A percentile compares a stretch with the other conserved stretches of the same genome.
Evolutionary conservation across 2,113 vertebrate genomes (phyloP).

Genomic region (Plecotus auritus): DNA sequence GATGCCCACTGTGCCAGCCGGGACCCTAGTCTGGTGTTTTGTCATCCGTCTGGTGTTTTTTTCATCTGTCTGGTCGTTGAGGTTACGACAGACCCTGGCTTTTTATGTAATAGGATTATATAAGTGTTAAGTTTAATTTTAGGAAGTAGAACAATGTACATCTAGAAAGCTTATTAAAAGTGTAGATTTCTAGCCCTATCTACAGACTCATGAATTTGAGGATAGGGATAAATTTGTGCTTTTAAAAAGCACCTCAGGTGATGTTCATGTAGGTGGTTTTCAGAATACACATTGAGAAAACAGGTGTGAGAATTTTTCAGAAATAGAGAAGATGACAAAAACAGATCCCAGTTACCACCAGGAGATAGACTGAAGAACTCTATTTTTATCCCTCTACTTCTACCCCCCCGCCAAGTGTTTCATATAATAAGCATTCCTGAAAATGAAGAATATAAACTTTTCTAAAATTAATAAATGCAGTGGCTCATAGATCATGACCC

Average conservation of each 20-base stretch:
- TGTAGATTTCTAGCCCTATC: background rate
- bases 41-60: too few relatives aligned
- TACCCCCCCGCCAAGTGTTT: background rate
- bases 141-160: background rate
- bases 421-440: background rate
- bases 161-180: conserved; percentile 22
- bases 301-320: background rate
- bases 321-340: background rate
- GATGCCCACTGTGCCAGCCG: too few relatives aligned
- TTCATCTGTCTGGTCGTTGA: too few relatives aligned
- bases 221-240: background rate
- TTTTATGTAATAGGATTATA: background rate
- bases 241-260: background rate
- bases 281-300: background rate
- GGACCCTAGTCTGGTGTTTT: too few relatives aligned
- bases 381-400: background rate
- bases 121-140: background rate
- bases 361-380: background rate
- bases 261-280: background rate
- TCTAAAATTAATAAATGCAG: background rate
- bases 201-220: background rate
- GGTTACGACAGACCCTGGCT: too few relatives aligned
- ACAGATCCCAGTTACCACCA: background rate
- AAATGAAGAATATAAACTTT: conserved; percentile 11
- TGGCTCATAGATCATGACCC: background rate